Base-by-base conservation (phyloP, 1,140 invertebrate species). In the Procambarus clarkii region DNA sequence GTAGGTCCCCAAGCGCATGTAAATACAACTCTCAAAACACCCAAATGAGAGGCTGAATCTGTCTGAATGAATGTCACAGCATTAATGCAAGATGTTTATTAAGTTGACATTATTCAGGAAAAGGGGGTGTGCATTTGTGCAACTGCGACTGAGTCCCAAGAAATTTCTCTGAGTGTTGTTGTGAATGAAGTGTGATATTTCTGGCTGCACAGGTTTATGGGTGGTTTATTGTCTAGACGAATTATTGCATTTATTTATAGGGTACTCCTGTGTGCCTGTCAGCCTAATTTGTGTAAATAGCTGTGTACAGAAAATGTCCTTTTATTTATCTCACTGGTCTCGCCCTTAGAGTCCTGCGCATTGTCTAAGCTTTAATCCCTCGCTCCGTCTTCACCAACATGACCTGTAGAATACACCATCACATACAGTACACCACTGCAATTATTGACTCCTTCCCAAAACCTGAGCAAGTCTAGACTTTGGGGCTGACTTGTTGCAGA, bases 201-300 rank as follows among this genome's bases (percentile, higher is more conserved):
- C 77, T 80, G 90, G 90, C 90, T 91, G 90, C 83, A 81, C 77
- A 86, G 90, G 90, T 86, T 80, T 69, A 91, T 86, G 83, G 90
- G 90, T 81, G 84, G 84, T 81, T 91, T 84, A 91, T 78, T 86
- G 84, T 91, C 84, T 86, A 91, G 90, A 91, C 90, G 90, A 91
- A 91, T 91, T 91, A 91, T 86, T 91, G 90, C 90, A 91, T 91
- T 91, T 91, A 91, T 91, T 91, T 91, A 91, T 91, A 91, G 90
- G 90, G 58, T 86, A 79, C 74, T 91, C 90, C 83, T 60, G 60
- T 86, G 78, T 74, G 83, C 90, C 83, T 91, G 90, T 86, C 88
- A 91, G 90, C 84, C 90, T 86, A 81, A 86, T 81, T 88, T 91
- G 79, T 91, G 90, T 91, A 91, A 77, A 91, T 91, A 91, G 83